Evolutionary conservation across 2,888 invertebrate genomes (phyloP).

Genomic region (Tetragonisca angustula): DNA sequence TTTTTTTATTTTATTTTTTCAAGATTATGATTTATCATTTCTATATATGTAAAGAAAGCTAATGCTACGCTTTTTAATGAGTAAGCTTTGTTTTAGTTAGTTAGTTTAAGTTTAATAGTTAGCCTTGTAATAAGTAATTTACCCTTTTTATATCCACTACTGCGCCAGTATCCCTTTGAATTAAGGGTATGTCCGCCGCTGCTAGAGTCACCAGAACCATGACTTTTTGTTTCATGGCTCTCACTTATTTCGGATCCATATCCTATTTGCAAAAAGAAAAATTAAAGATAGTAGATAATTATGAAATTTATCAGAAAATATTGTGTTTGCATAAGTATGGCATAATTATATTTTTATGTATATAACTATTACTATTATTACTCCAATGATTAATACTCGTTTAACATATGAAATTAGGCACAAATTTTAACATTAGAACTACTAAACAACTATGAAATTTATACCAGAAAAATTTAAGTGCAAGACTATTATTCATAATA

Average conservation of each 20-base stretch:
- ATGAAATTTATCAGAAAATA: not conserved
- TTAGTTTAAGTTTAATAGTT: too few relatives aligned
- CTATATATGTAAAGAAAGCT: too few relatives aligned
- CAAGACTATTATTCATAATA: too few relatives aligned
- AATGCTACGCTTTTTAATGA: not conserved
- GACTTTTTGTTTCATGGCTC: slow-evolving; percentile 86
- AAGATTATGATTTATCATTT: not conserved
- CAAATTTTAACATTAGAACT: too few relatives aligned
- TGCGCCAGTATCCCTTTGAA: slow-evolving; percentile 86
- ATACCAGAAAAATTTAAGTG: too few relatives aligned
- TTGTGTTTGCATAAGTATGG: too few relatives aligned
- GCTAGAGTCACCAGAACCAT: slow-evolving; percentile 85
- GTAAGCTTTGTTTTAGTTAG: too few relatives aligned
- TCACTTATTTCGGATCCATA: slow-evolving; percentile 92
- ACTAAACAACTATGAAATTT: too few relatives aligned
- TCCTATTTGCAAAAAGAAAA: slow-evolving; percentile 82
- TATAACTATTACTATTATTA: too few relatives aligned
- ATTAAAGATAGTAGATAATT: not conserved
- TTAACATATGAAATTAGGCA: too few relatives aligned
- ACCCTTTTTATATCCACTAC: slow-evolving; percentile 88
- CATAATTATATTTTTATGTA: too few relatives aligned
- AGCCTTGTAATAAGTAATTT: slow-evolving; percentile 69
- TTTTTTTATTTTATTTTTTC: not conserved
- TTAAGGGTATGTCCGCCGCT: slow-evolving; percentile 80
- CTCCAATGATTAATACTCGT: too few relatives aligned